These are phyloP conservation scores for Aplidium turbinatum DNA, from an alignment of 23 tunicate genomes.

Conservation along the genomic window DNA sequence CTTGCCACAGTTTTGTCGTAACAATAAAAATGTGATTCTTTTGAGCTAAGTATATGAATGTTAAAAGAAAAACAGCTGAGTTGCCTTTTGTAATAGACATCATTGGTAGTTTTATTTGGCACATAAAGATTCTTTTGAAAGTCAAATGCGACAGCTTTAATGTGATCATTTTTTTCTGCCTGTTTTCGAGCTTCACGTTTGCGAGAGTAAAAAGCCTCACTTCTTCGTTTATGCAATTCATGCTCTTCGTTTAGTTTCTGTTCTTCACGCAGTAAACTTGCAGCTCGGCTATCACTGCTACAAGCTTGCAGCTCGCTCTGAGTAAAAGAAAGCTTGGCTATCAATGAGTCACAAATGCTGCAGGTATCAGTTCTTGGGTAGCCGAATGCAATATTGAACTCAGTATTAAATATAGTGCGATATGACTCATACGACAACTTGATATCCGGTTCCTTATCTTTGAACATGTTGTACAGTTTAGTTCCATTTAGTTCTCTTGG, in stretches of 20 bases:
- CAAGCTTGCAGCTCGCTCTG: constrained; percentile 2
- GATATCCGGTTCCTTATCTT: neutral
- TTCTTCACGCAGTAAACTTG: neutral
- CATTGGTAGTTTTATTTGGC: constrained; percentile 14
- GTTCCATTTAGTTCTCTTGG: neutral
- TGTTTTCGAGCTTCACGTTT: constrained; percentile 21
- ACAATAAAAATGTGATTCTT: constrained; percentile 23
- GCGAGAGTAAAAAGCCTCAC: constrained; percentile 4
- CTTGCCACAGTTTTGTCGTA: constrained; percentile 14
- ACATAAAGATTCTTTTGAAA: constrained; percentile 29
- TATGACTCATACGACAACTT: constrained; percentile 23
- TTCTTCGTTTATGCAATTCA: constrained; percentile 10
- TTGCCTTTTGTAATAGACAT: constrained; percentile 13
- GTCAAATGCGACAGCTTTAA: constrained; percentile 12
- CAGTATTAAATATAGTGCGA: constrained; percentile 4
- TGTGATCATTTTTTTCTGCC: constrained; percentile 12
- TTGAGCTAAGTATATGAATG: constrained; percentile 10
- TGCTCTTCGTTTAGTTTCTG: constrained; percentile 6
- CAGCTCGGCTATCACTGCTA: neutral
- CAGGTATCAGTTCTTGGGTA: constrained; percentile 24
- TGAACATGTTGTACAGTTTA: neutral
- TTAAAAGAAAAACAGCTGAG: constrained; percentile 15
- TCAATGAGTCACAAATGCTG: constrained; percentile 12
- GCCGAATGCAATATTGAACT: constrained; percentile 6
- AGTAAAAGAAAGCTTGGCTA: constrained; percentile 1